Evolutionary conservation across 64 coral and sea anemone species (phyloP).

Genomic region (Actinia tenebrosa): DNA sequence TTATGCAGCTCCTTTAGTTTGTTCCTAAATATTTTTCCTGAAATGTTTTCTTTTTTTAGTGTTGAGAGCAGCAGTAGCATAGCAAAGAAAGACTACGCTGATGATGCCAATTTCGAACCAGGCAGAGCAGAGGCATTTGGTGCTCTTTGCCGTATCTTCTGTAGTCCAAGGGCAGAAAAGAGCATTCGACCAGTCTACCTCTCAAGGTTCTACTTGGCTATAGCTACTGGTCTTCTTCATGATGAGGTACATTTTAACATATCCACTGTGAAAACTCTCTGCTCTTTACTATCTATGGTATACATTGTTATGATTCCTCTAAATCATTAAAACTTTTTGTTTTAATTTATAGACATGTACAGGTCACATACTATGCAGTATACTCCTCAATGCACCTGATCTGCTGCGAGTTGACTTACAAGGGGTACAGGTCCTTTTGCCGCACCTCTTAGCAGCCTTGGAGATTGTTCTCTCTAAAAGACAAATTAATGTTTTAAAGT

Average conservation of each 20-base stretch:
- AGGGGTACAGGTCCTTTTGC: slow-evolving; percentile 85
- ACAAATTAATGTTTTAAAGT: slow-evolving; percentile 40
- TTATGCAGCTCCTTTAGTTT: too few species aligned
- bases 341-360: slow-evolving; percentile 55
- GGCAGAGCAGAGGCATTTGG: slow-evolving; percentile 96
- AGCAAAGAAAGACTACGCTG: background rate
- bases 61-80: slow-evolving; percentile 20
- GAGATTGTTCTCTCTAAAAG: slow-evolving; percentile 83
- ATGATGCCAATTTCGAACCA: slow-evolving; percentile 80
- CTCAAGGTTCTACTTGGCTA: slow-evolving; percentile 84
- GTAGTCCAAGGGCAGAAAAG: slow-evolving; percentile 83
- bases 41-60: background rate
- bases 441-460: slow-evolving; percentile 82
- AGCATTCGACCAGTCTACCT: slow-evolving; percentile 80
- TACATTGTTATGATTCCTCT: background rate
- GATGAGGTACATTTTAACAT: slow-evolving; percentile 49
- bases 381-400: slow-evolving; percentile 83
- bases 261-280: too few species aligned
- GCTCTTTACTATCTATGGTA: too few species aligned
- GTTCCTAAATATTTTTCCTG: background rate
- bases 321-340: background rate
- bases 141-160: slow-evolving; percentile 87
- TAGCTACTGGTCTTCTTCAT: slow-evolving; percentile 75
- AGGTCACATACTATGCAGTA: slow-evolving; percentile 91
- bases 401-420: slow-evolving; percentile 85